These are phyloP conservation scores for Thalassaphorura encarpata DNA, from an alignment of 1,140 invertebrate species.

Conservation along the genomic window DNA sequence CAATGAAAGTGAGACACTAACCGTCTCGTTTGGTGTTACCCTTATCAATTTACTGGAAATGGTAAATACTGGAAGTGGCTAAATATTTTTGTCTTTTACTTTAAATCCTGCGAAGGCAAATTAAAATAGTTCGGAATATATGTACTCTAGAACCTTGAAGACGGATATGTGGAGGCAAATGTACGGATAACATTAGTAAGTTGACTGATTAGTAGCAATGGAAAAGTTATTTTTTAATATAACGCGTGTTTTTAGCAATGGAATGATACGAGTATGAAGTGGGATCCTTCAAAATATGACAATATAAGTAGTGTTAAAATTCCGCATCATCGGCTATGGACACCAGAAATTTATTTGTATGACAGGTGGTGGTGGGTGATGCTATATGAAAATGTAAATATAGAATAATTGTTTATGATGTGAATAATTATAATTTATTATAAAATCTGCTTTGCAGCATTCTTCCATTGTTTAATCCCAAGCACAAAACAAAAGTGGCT, in stretches of 20 bases:
- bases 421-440: neutral
- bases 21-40: constrained; percentile 86
- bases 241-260: too few relatives aligned
- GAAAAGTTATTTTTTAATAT: neutral
- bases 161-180: constrained; percentile 84
- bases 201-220: neutral
- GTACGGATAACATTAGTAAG: neutral
- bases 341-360: constrained; percentile 95
- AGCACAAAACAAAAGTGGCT: constrained; percentile 94
- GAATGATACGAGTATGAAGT: neutral
- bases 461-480: constrained; percentile 94
- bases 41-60: constrained; percentile 90
- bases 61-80: too few relatives aligned
- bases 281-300: neutral
- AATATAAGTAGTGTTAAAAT: constrained; percentile 84
- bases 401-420: too few relatives aligned
- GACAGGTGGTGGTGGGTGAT: constrained; percentile 77
- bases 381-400: too few relatives aligned
- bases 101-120: neutral
- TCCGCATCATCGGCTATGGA: constrained; percentile 85
- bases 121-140: neutral
- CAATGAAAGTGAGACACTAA: constrained; percentile 83
- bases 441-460: neutral
- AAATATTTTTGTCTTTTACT: too few relatives aligned
- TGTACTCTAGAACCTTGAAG: constrained; percentile 49